Evolutionary conservation across 2,888 invertebrate genomes (phyloP).

Genomic region (Ceraclea dissimilis): DNA sequence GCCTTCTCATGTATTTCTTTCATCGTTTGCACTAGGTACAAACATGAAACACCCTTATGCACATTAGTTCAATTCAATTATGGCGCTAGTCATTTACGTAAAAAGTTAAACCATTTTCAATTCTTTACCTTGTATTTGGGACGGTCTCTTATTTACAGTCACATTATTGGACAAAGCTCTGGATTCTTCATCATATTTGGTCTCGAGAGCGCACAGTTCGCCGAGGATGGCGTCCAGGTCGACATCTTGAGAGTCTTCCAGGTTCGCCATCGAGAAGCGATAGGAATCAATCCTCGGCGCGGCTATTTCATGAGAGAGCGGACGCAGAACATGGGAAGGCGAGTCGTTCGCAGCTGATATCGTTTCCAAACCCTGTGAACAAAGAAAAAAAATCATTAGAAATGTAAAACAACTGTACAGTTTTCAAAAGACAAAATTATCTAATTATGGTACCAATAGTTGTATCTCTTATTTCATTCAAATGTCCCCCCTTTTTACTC

Average conservation of each 20-base stretch:
- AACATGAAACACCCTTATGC: too few species aligned
- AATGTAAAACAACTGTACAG: background rate
- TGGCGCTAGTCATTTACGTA: too few species aligned
- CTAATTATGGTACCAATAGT: background rate
- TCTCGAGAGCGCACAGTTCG: slow-evolving; percentile 88
- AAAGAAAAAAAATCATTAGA: slow-evolving; percentile 29
- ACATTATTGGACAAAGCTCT: slow-evolving; percentile 28
- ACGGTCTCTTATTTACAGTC: slow-evolving; percentile 8
- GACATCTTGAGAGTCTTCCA: slow-evolving; percentile 93
- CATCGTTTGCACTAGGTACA: too few species aligned
- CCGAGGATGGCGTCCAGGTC: slow-evolving; percentile 95
- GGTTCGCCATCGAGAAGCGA: slow-evolving; percentile 91
- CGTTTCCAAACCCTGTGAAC: slow-evolving; percentile 63
- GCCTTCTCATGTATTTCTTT: too few species aligned
- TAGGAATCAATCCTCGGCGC: slow-evolving; percentile 84
- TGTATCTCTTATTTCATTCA: background rate
- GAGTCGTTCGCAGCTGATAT: slow-evolving; percentile 27
- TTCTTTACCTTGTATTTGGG: slow-evolving; percentile 8
- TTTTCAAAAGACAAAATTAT: background rate
- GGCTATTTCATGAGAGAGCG: slow-evolving; percentile 61
- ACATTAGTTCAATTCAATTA: too few species aligned
- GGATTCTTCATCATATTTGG: slow-evolving; percentile 53
- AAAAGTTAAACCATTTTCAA: too few species aligned
- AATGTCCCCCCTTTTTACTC: too few species aligned
- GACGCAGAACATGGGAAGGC: slow-evolving; percentile 43